Conservation (phyloP, 2,113 vertebrate species). For the Carlito syrichta region DNA sequence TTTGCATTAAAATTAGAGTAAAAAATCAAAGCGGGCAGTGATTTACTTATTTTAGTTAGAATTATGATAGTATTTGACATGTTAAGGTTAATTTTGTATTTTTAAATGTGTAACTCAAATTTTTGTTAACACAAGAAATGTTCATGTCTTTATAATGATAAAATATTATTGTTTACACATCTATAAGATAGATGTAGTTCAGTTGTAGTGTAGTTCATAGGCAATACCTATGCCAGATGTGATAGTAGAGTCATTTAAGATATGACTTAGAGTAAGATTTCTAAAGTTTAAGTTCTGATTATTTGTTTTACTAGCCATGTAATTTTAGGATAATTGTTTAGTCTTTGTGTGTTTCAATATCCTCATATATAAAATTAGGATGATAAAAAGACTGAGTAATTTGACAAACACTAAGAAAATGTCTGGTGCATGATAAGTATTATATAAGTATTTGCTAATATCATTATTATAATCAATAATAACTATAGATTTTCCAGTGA, state of each 20-base stretch:
- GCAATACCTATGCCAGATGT: background rate
- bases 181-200: background rate
- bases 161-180: background rate
- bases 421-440: background rate
- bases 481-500: background rate
- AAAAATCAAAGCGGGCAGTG: background rate
- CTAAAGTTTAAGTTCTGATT: background rate
- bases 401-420: background rate
- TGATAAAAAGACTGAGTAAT: background rate
- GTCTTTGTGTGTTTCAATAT: background rate
- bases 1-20: constrained; percentile 13
- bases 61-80: background rate
- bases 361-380: background rate
- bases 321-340: background rate
- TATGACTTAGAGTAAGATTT: background rate
- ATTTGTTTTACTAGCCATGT: background rate
- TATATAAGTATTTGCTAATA: background rate
- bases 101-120: background rate
- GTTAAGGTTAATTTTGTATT: background rate
- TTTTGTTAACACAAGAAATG: background rate
- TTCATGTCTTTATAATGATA: background rate
- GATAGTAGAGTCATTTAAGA: background rate
- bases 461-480: background rate
- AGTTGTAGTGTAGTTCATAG: background rate
- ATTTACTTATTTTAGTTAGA: background rate